Evolutionary conservation across 1,140 invertebrate species (phyloP), one percentile per base, ranked within the genome.

Genomic region (Bombus breviceps): DNA sequence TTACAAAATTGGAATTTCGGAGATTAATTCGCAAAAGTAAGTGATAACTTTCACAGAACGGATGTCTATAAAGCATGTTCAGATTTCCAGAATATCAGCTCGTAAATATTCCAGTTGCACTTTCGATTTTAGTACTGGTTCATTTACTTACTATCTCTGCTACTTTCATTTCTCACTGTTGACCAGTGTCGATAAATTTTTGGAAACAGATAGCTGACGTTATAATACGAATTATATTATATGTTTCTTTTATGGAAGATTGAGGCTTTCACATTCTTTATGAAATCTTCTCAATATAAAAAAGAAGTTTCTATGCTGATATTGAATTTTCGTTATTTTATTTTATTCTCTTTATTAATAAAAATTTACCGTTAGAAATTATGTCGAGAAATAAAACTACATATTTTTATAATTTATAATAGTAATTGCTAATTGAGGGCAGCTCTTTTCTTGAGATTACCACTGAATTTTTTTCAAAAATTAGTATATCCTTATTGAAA

Each of bases 81-180:
- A 74, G 79, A 85, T 53, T 53, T 53, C 47, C 18, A 6, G 5
- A 87, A 82, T 86, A 81, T 87, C 18, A 68, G 32, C 75, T 83
- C 74, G 69, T 90, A 90, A 90, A 90, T 90, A 62, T 85, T 66
- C 12, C 2, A 47, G 57, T 53, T 76, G 72, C 37, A 80, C 83
- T 90, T 85, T 90, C 74, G 73, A 82, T 89, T 91, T 90, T 90
- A 90, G 77, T 66, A 57, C 75, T 76, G 32, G 43, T 69, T 86
- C 84, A 83, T 83, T 87, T 75, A 83, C 81, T 89, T 86, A 85
- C 81, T 88, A 53, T 64, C 32, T 28, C 15, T 39, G 57, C 18
- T 34, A 74, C 71, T 74, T 75, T 68, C 59, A 62, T 85, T 47
- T 25, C 41, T 47, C 28, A 10, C 18, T 4, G 5, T 66, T 28